Base-by-base conservation (phyloP, 2,113 vertebrate genomes). In the Sisor rabdophorus region DNA sequence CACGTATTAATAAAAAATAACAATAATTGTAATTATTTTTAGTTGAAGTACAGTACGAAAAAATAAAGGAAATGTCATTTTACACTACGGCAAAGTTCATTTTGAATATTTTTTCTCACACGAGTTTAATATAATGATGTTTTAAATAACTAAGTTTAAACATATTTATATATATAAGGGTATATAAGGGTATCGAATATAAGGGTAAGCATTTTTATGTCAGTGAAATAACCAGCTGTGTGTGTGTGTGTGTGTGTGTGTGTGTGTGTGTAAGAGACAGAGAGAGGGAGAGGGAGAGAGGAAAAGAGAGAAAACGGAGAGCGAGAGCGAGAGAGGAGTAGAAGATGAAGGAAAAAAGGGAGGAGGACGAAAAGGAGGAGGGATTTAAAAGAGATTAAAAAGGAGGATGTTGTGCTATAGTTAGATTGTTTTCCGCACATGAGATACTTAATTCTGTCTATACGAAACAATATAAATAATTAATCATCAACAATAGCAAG, bases 211-310 rank as follows among this genome's bases (percentile, higher is more conserved):
- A n/a, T n/a, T n/a, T n/a, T n/a, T n/a, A n/a, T n/a, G n/a, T n/a
- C n/a, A n/a, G n/a, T n/a, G n/a, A n/a, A n/a, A n/a, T n/a, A n/a
- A n/a, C n/a, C n/a, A n/a, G n/a, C n/a, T 40, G 71, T 44, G 69
- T 30, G 71, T 63, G 76, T 67, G 78, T 69, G 59, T 60, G 71
- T 67, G 81, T 76, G 64, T 26, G n/a, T n/a, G n/a, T n/a, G n/a
- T n/a, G n/a, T n/a, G n/a, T n/a, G n/a, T n/a, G n/a, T n/a, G n/a
- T n/a, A n/a, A n/a, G n/a, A n/a, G n/a, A n/a, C 73, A 58, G 53
- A 55, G 64, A 54, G 81, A 53, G 60, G 26, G 32, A 9, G 68
- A 44, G 40, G 36, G 78, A 69, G 58, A 30, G 72, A 28, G 53
- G 48, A 69, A 48, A 59, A 50, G 75, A 48, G 73, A 58, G 54